These are phyloP conservation scores for Lissonota sp. DNA, from an alignment of 2,888 invertebrate genomes.

Conservation along the genomic window DNA sequence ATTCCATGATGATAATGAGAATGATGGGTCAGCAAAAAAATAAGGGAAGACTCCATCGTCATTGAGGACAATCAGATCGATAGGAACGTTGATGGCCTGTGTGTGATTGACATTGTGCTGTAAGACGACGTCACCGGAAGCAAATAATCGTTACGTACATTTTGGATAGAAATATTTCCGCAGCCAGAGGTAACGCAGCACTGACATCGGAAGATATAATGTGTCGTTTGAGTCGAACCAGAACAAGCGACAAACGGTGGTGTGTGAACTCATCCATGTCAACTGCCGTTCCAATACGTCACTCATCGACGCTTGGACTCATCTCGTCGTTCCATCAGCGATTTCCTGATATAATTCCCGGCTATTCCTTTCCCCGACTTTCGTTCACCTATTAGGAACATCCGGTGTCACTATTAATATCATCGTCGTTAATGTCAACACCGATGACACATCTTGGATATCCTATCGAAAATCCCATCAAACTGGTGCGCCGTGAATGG, in stretches of 20 bases:
- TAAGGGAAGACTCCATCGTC: constrained; percentile 1
- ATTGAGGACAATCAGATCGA: constrained; percentile 41
- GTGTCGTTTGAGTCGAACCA: constrained; percentile 46
- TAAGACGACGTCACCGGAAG: constrained; percentile 77
- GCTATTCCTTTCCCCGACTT: too few relatives aligned
- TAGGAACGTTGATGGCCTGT: too few relatives aligned
- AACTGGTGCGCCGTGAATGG: too few relatives aligned
- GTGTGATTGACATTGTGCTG: constrained; percentile 77
- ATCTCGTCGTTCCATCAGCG: constrained; percentile 40
- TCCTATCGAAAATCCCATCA: too few relatives aligned
- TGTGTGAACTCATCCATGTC: constrained; percentile 61
- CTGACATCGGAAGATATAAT: constrained; percentile 31
- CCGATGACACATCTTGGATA: too few relatives aligned
- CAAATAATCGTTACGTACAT: constrained; percentile 78
- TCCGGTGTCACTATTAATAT: constrained; percentile 1
- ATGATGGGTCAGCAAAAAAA: constrained; percentile 5
- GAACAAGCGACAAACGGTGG: constrained; percentile 29
- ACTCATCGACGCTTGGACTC: constrained; percentile 39
- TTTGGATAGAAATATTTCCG: constrained; percentile 66
- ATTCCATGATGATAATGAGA: constrained; percentile 19
- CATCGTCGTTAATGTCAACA: not conserved
- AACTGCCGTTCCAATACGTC: constrained; percentile 57
- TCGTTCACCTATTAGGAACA: not conserved
- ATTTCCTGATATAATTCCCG: not conserved
- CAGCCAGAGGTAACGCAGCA: constrained; percentile 31